Base-by-base conservation (phyloP, 1,140 invertebrate genomes). In the Lasaia peninsularis region DNA sequence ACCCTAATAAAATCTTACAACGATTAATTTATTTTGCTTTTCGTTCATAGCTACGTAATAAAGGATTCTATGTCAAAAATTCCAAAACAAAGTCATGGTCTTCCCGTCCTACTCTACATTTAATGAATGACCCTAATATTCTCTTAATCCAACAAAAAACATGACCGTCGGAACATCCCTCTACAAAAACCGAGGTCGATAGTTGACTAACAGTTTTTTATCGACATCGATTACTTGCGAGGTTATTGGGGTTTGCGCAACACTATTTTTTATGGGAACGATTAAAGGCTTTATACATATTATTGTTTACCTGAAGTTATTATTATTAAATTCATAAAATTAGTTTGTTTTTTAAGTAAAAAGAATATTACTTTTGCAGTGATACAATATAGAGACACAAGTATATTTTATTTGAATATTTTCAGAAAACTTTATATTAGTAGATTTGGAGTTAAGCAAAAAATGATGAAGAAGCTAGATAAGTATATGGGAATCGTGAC, bases 121-220 rank as follows among this genome's bases (percentile, higher is more conserved):
- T 28, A 31, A 44, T 64, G 48, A 60, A 49, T 62, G 65, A 68
- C 69, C 62, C 65, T 64, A 71, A 63, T 63, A 66, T 60, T 63
- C 61, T 63, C 35, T 62, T 65, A 65, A 62, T 62, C 60, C 48
- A 50, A 54, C 14, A 60, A 60, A 67, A 70, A 61, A 63, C 49
- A 54, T 64, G 64, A 56, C 69, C 66, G 58, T 69, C 62, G 62
- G 56, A 55, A 56, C 67, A 70, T 70, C 67, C 67, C 67, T 62
- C 61, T 20, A 71, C 65, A 73, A 74, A 74, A 65, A 60, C 51
- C 55, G 62, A 69, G 67, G 67, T 56, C 56, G 58, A 52, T 34
- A 59, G 61, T 72, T 72, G 66, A 70, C 70, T 67, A 73, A 69
- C 49, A 64, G 63, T 66, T 78, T 78, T 73, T 73, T 71, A 63